Percentiles rank a stretch among this genome's conserved stretches.
Evolutionary conservation across 2,797 vertebrate genomes (phyloP).

Genomic region (Tachyglossus aculeatus): DNA sequence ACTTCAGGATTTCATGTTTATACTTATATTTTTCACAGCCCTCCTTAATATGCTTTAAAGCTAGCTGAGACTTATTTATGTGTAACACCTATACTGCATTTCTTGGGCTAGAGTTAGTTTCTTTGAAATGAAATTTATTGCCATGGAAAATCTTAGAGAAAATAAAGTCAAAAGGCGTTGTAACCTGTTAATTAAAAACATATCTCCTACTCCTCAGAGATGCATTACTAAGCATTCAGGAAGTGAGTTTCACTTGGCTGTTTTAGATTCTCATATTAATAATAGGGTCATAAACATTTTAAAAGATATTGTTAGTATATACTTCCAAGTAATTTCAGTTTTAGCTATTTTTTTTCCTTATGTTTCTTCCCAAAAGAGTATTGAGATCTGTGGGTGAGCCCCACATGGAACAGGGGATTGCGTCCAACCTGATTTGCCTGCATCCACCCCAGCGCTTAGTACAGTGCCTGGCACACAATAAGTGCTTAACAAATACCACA

Average conservation of each 20-base stretch:
- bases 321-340: slow-evolving; percentile 8
- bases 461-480: no score
- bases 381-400: no score
- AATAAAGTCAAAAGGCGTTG: slow-evolving; percentile 47
- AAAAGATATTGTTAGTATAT: background rate
- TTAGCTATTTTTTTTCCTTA: slow-evolving; percentile 1
- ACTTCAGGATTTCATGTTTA: slow-evolving; percentile 63
- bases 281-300: background rate
- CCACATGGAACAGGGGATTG: background rate
- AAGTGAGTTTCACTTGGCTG: slow-evolving; percentile 11
- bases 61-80: slow-evolving; percentile 50
- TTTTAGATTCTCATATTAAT: slow-evolving; percentile 14
- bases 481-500: no score
- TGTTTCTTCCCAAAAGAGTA: slow-evolving; percentile 2
- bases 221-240: slow-evolving; percentile 8
- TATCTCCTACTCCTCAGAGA: slow-evolving; percentile 33
- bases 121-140: slow-evolving; percentile 55
- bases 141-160: slow-evolving; percentile 39
- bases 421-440: background rate
- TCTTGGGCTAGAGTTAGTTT: slow-evolving; percentile 40
- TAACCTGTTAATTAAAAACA: slow-evolving; percentile 59
- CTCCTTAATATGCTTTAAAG: slow-evolving; percentile 51
- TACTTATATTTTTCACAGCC: slow-evolving; percentile 51
- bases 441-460: no score
- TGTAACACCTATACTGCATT: slow-evolving; percentile 16